These are phyloP conservation scores for Dallia pectoralis DNA, from an alignment of 2,797 vertebrate species.

Conservation along the genomic window DNA sequence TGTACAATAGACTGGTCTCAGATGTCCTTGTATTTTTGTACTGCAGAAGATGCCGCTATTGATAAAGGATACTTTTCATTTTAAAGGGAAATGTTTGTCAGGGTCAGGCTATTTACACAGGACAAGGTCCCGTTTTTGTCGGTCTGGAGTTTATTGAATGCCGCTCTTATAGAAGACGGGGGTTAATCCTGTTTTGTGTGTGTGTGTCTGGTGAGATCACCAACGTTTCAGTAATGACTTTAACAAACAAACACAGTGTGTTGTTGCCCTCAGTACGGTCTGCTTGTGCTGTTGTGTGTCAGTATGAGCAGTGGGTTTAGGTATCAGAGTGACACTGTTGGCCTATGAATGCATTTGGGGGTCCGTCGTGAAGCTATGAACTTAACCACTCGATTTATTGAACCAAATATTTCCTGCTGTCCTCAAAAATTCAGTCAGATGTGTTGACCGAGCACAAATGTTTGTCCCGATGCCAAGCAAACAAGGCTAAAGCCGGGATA, in stretches of 20 bases:
- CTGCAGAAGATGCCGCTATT: constrained; percentile 37
- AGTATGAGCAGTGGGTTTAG: not conserved
- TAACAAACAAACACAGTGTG: not conserved
- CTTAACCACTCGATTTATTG: not conserved
- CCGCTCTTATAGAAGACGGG: not conserved
- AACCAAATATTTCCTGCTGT: constrained; percentile 23
- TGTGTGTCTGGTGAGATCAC: not conserved
- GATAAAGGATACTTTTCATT: constrained; percentile 43
- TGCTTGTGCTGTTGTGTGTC: not conserved
- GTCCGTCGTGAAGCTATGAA: not conserved
- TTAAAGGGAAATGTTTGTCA: constrained; percentile 63
- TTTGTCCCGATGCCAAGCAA: constrained; percentile 51
- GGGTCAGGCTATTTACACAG: constrained; percentile 50
- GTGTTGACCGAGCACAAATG: constrained; percentile 21
- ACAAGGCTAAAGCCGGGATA: no score
- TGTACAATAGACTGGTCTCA: constrained; percentile 46
- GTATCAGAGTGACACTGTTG: not conserved
- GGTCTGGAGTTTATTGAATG: not conserved
- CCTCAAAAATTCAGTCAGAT: constrained; percentile 30
- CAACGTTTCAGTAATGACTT: not conserved
- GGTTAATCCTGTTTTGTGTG: not conserved
- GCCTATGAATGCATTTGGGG: not conserved
- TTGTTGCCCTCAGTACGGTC: not conserved
- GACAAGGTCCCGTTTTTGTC: constrained; percentile 29
- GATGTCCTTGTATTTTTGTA: constrained; percentile 52